Conservation (phyloP, 2,113 vertebrate species). For the Xenopus laevis region DNA sequence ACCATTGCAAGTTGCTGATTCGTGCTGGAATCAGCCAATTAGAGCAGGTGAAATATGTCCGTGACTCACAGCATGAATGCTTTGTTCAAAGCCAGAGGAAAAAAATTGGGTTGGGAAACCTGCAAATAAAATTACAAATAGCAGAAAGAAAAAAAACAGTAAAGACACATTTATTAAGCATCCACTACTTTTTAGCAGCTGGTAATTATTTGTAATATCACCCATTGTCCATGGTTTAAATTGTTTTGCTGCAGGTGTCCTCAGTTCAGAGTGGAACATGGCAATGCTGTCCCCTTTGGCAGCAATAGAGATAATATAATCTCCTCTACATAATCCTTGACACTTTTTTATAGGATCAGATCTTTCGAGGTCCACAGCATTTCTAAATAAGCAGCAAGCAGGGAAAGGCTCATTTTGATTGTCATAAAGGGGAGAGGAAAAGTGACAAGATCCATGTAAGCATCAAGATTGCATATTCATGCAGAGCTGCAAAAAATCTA, state of each 20-base stretch:
- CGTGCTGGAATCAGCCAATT: no score
- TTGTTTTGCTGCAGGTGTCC: background rate
- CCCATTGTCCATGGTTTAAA: background rate
- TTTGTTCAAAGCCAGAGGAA: no score
- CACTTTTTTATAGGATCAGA: background rate
- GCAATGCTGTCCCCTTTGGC: background rate
- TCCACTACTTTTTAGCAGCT: no score
- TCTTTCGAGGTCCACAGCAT: conserved; percentile 10
- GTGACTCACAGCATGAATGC: no score
- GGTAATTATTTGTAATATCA: no score
- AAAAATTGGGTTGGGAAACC: no score
- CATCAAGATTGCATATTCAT: background rate
- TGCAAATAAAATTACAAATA: no score
- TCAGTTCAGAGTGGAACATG: background rate
- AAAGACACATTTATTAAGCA: no score
- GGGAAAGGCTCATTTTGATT: conserved; percentile 36
- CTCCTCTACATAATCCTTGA: background rate
- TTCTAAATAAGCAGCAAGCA: conserved; percentile 12
- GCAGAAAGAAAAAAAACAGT: no score
- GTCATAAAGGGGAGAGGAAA: conserved; percentile 20
- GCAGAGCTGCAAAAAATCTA: background rate
- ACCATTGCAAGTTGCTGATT: no score
- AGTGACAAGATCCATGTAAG: conserved; percentile 25
- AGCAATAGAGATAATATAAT: background rate
- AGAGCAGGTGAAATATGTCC: no score